Evolutionary conservation across 30 jellyfish, hydroid and myxozoan genomes (phyloP).

Genomic region (Catostylus mosaicus): DNA sequence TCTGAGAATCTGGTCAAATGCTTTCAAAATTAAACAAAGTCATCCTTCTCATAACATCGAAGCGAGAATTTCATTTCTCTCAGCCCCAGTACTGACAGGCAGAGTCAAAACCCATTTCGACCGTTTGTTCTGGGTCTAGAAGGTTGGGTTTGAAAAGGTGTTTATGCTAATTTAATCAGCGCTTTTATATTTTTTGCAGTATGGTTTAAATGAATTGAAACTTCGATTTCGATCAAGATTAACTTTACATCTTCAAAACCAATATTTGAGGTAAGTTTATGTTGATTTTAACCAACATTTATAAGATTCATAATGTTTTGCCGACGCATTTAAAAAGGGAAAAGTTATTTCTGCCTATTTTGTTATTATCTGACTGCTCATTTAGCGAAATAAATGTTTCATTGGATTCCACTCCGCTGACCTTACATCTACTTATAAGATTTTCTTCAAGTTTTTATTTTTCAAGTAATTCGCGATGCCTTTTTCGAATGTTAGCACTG

Average conservation of each 20-base stretch:
- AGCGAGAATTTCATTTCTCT: no score
- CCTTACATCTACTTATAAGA: neutral
- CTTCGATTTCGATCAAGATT: conserved; percentile 87
- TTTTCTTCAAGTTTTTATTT: neutral
- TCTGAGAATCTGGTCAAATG: no score
- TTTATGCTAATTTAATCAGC: no score
- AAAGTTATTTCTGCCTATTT: neutral
- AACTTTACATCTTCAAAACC: conserved; percentile 84
- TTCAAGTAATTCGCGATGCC: no score
- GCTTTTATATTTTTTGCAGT: conserved; percentile 65
- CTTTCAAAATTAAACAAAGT: no score
- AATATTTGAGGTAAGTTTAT: conserved; percentile 79
- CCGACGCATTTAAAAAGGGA: neutral
- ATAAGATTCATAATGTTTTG: neutral
- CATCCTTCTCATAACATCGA: no score
- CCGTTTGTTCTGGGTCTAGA: no score
- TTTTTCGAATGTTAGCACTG: neutral
- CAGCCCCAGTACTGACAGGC: no score
- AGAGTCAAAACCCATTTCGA: no score
- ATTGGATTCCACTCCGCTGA: neutral
- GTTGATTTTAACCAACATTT: neutral
- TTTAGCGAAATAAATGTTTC: neutral
- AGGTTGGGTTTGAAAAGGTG: no score
- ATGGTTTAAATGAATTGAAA: conserved; percentile 89
- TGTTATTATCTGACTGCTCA: neutral